These are phyloP conservation scores for Idaea dimidiata DNA, from an alignment of 2,888 invertebrate species.

Conservation along the genomic window DNA sequence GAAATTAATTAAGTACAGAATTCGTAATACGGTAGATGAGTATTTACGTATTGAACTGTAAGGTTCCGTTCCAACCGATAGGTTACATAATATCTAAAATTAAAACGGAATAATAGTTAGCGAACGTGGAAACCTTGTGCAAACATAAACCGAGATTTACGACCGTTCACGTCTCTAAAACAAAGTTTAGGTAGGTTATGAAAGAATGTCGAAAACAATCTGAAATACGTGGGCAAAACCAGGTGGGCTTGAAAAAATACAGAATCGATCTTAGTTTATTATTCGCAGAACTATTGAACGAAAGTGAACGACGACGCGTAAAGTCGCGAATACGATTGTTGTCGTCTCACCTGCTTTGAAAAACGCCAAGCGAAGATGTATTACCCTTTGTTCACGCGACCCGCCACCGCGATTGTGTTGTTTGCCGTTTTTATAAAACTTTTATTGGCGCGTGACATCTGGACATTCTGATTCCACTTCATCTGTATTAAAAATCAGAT, in stretches of 20 bases:
- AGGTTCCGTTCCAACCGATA: constrained; percentile 4
- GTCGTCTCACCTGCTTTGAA: constrained; percentile 66
- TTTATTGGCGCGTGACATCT: constrained; percentile 30
- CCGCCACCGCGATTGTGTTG: constrained; percentile 43
- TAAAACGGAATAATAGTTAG: constrained; percentile 46
- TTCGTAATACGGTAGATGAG: not conserved
- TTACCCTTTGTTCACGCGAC: constrained; percentile 67
- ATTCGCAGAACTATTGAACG: constrained; percentile 54
- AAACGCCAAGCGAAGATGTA: constrained; percentile 67
- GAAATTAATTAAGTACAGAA: not conserved
- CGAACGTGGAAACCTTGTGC: constrained; percentile 45
- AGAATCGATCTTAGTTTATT: constrained; percentile 60
- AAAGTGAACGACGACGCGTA: constrained; percentile 51
- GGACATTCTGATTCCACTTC: constrained; percentile 33
- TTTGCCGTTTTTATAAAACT: constrained; percentile 53
- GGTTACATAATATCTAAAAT: constrained; percentile 62
- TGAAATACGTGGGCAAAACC: constrained; percentile 60
- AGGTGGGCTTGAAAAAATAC: constrained; percentile 64
- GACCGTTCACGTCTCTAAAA: constrained; percentile 60
- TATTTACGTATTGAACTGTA: not conserved
- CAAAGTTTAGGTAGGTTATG: constrained; percentile 65
- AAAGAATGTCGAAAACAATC: constrained; percentile 67
- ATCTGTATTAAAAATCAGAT: constrained; percentile 30
- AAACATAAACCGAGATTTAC: constrained; percentile 67
- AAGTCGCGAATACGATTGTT: constrained; percentile 50